These are phyloP conservation scores for Idaea biselata DNA, from an alignment of 2,888 invertebrate species.

Conservation along the genomic window DNA sequence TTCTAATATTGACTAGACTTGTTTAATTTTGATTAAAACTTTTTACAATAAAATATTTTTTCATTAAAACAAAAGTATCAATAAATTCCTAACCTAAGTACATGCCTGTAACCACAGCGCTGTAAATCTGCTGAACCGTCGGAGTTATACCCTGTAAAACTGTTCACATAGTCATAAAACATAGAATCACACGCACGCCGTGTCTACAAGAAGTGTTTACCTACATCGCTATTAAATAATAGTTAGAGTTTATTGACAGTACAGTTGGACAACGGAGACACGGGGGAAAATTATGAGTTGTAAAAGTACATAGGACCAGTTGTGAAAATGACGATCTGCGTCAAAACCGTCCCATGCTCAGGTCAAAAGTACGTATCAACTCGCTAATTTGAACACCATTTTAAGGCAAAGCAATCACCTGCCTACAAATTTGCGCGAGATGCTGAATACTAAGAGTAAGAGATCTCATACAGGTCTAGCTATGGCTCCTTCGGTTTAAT, in stretches of 20 bases:
- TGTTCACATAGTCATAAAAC: slow-evolving; percentile 25
- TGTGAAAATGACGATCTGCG: too few relatives aligned
- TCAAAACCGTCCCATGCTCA: too few relatives aligned
- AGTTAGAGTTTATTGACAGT: neutral
- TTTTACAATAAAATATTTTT: neutral
- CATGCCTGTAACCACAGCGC: slow-evolving; percentile 22
- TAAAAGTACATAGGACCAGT: too few relatives aligned
- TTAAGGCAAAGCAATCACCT: too few relatives aligned
- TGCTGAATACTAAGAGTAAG: too few relatives aligned
- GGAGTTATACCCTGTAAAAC: slow-evolving; percentile 29
- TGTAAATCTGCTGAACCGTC: slow-evolving; percentile 26
- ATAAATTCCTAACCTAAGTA: slow-evolving; percentile 6
- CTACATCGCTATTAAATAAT: neutral
- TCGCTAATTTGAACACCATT: too few relatives aligned
- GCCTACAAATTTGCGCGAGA: too few relatives aligned
- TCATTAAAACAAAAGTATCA: neutral
- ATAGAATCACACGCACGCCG: slow-evolving; percentile 11
- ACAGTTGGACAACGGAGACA: neutral
- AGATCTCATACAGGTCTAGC: too few relatives aligned
- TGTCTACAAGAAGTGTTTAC: slow-evolving; percentile 4
- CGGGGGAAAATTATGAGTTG: too few relatives aligned
- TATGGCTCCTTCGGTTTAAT: too few relatives aligned
- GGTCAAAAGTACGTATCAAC: too few relatives aligned
- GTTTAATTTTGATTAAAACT: neutral
- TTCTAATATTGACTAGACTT: neutral